Base-by-base conservation (phyloP, 2,888 invertebrate genomes). In the Andricus curvator region DNA sequence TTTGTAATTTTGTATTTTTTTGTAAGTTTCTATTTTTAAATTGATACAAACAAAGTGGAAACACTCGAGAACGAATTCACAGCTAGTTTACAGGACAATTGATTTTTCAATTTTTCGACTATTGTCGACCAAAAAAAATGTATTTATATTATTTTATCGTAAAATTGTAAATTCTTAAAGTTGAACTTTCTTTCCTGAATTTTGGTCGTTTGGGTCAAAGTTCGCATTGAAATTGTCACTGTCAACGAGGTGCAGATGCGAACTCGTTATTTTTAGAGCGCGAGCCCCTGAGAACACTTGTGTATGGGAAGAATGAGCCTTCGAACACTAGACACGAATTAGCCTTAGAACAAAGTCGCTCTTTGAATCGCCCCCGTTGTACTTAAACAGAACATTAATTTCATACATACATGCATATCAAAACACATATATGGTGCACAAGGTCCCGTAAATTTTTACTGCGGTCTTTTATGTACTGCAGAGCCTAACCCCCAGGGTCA, bases 171-270 rank as follows among this genome's bases (percentile, higher is more conserved):
- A 15, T 44, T 44, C 4, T 44, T 13, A 15, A 44, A 15, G 15
- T 15, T 44, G 44, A 15, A 15, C 44, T 44, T 44, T 13, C 44
- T 44, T 44, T 44, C 15, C 44, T 67, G 1, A 5, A 6, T 22
- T 9, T 15, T 20, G 25, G 68, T 41, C 51, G 33, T 29, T 33
- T 74, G 70, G 70, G 70, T 74, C 70, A 74, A 74, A 74, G 70
- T 74, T 74, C 51, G 33, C 33, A 74, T 74, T 74, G 51, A 74
- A 51, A 70, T 44, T 67, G 68, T 70, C 48, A 70, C 68, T 70
- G 68, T 70, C 68, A 70, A 70, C 68, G 68, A 70, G 68, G 68
- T 70, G 25, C 68, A 70, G 68, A 70, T 70, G 68, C 68, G 48
- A 70, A 70, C 44, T 70, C 0, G 68, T 70, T 70, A 70, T 70